Percentiles rank a stretch among this genome's conserved stretches.
These are phyloP conservation scores for Drosophila peninsularis DNA, from an alignment of 2,888 invertebrate genomes.

Conservation along the genomic window DNA sequence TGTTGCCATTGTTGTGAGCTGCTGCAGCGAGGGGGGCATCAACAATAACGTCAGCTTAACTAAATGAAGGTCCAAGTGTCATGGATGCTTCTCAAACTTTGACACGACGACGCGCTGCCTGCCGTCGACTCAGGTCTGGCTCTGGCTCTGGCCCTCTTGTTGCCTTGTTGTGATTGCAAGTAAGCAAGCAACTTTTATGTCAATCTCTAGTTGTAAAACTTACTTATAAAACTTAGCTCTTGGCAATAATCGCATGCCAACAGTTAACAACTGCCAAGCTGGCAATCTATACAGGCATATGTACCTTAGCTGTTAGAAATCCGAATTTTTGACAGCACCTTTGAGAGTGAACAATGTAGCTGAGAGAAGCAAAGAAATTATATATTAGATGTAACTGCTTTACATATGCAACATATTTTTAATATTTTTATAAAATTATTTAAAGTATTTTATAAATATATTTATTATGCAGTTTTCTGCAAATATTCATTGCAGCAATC, in stretches of 20 bases:
- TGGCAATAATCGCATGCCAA: constrained; percentile 59
- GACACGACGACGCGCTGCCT: constrained; percentile 40
- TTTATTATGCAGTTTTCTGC: neutral
- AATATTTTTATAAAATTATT: neutral
- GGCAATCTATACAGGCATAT: constrained; percentile 4
- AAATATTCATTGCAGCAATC: neutral
- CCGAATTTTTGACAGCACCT: neutral
- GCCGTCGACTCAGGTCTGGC: constrained; percentile 2
- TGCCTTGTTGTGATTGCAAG: constrained; percentile 54
- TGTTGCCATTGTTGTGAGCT: constrained; percentile 61
- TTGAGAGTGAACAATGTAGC: too few relatives aligned
- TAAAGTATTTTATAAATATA: neutral
- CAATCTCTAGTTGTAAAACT: constrained; percentile 62
- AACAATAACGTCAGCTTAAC: constrained; percentile 70
- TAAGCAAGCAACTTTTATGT: constrained; percentile 62
- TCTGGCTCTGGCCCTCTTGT: constrained; percentile 10
- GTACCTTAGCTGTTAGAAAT: neutral
- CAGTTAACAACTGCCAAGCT: constrained; percentile 32
- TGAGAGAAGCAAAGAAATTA: too few relatives aligned
- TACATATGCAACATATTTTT: too few relatives aligned
- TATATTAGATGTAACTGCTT: too few relatives aligned
- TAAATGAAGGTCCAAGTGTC: constrained; percentile 76
- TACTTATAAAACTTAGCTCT: constrained; percentile 55
- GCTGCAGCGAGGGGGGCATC: constrained; percentile 30
- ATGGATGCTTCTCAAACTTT: constrained; percentile 68